These are phyloP conservation scores for Pentalonia nigronervosa DNA, from an alignment of 1,140 invertebrate genomes.

Conservation along the genomic window DNA sequence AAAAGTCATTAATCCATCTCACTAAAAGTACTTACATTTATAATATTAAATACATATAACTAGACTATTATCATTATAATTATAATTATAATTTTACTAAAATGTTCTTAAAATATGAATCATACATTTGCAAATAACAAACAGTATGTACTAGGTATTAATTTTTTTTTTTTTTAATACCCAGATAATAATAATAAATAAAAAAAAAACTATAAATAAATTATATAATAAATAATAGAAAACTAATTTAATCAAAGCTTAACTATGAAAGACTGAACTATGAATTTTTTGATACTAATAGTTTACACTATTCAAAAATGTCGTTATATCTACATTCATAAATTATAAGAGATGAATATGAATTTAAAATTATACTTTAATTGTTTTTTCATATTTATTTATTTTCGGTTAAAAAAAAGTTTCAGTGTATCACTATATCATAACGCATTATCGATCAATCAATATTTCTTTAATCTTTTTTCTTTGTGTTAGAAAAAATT, in stretches of 20 bases:
- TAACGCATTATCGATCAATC: not conserved
- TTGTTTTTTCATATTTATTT: not conserved
- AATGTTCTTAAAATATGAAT: not conserved
- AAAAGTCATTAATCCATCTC: not conserved
- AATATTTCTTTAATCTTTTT: not conserved
- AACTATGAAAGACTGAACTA: no score
- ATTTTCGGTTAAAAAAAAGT: no score
- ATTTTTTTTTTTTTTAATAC: not conserved
- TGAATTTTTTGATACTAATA: not conserved
- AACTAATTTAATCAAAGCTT: no score
- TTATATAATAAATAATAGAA: not conserved
- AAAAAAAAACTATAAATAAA: not conserved
- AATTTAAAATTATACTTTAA: not conserved
- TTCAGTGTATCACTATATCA: not conserved
- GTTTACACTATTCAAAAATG: not conserved
- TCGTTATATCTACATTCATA: not conserved
- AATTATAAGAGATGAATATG: not conserved
- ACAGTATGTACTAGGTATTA: not conserved
- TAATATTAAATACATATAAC: no score
- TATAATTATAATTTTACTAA: not conserved
- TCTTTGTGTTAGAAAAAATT: not conserved
- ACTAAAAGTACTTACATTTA: not conserved
- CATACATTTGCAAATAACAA: not conserved
- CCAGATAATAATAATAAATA: not conserved
- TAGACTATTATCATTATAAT: no score